phyloP scores from a whole-genome alignment of 2,113 vertebrate species.

The Paedocypris sp. region DNA sequence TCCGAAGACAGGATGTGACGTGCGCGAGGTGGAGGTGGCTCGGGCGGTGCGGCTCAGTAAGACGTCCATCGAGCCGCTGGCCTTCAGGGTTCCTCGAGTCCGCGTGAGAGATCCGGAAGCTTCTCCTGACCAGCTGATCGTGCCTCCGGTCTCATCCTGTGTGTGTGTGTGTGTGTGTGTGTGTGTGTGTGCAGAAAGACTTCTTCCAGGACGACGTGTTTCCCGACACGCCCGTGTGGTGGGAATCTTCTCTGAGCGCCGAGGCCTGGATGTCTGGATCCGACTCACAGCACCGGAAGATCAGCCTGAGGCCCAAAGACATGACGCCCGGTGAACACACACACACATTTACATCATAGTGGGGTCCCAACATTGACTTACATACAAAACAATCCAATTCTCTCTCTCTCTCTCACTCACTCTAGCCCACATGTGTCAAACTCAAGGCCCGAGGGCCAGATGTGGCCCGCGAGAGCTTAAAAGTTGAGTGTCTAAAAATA shows the following conservation, averaged over 20 bases:
- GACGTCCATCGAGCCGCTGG: slow-evolving; percentile 72
- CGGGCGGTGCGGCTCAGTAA: slow-evolving; percentile 76
- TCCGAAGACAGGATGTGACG: slow-evolving; percentile 74
- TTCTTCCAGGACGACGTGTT: slow-evolving; percentile 94
- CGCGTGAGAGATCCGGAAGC: slow-evolving; percentile 57
- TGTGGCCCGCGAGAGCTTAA: too few relatives aligned
- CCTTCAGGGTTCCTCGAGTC: slow-evolving; percentile 82
- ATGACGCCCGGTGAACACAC: slow-evolving; percentile 93
- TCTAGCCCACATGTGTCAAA: too few relatives aligned
- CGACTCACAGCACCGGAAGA: slow-evolving; percentile 59
- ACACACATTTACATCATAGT: not conserved
- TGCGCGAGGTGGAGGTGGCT: slow-evolving; percentile 81
- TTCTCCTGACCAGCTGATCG: not conserved
- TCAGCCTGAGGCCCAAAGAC: slow-evolving; percentile 68
- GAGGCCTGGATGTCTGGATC: slow-evolving; percentile 69
- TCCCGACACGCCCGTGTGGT: slow-evolving; percentile 66
- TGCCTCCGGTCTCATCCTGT: not conserved
- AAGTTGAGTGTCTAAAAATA: too few relatives aligned
- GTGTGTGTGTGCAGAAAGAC: slow-evolving; percentile 72
- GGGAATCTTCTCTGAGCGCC: slow-evolving; percentile 66
- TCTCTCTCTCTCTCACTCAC: too few relatives aligned
- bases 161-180: not conserved
- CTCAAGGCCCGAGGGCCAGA: too few relatives aligned
- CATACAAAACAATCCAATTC: too few relatives aligned
- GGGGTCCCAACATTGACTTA: too few relatives aligned